These are phyloP conservation scores for Micromussa lordhowensis DNA, from an alignment of 92 coral and sea anemone species.

Conservation along the genomic window DNA sequence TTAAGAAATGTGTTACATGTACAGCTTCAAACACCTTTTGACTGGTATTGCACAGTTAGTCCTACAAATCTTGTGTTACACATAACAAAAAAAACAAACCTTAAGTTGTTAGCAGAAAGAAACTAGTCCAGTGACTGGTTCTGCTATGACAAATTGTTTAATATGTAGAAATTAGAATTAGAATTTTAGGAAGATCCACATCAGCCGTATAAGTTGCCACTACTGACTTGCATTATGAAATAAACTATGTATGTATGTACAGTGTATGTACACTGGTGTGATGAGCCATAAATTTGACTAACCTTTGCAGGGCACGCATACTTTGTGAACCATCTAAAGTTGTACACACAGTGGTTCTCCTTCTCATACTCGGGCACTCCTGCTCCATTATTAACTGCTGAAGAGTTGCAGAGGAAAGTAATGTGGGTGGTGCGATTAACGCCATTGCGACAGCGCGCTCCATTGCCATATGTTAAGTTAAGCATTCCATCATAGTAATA, in stretches of 20 bases:
- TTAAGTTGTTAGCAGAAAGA: too few relatives aligned
- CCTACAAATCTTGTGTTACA: too few relatives aligned
- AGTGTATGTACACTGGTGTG: background rate
- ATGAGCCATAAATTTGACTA: background rate
- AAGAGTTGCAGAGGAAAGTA: slow-evolving; percentile 82
- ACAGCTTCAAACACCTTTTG: too few relatives aligned
- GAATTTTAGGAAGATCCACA: slow-evolving; percentile 1
- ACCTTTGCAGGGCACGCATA: slow-evolving; percentile 97
- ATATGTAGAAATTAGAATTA: background rate
- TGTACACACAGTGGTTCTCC: slow-evolving; percentile 78
- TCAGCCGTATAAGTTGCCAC: slow-evolving; percentile 19
- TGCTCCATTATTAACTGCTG: slow-evolving; percentile 51
- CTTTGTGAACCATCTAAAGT: slow-evolving; percentile 93
- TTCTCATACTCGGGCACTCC: slow-evolving; percentile 78
- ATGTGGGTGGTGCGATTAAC: slow-evolving; percentile 73
- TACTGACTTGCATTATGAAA: slow-evolving; percentile 9
- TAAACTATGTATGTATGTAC: background rate
- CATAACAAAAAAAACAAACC: too few relatives aligned
- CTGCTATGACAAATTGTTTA: too few relatives aligned
- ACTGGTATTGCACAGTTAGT: too few relatives aligned
- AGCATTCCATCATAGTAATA: slow-evolving; percentile 94
- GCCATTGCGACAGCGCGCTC: slow-evolving; percentile 58
- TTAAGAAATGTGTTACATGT: too few relatives aligned
- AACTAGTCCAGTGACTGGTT: background rate
- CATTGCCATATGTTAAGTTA: slow-evolving; percentile 77